Evolutionary conservation across 2,113 vertebrate genomes (phyloP).

Genomic region (Platichthys flesus): DNA sequence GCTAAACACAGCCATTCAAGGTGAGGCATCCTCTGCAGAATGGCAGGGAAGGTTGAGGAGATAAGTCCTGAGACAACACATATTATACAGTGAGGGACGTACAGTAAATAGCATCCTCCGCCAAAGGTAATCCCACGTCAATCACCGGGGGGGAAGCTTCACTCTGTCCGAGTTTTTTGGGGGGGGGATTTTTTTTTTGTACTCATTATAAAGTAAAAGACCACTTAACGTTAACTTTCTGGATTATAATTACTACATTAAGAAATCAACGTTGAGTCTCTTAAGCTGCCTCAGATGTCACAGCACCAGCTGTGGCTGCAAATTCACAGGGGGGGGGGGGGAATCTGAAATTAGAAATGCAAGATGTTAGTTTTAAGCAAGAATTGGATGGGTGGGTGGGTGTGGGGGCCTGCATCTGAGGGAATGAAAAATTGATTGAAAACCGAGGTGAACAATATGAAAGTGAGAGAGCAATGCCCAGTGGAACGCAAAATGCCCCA

Average conservation of each 20-base stretch:
- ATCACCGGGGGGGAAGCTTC: slow-evolving; percentile 20
- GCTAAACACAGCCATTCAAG: slow-evolving; percentile 81
- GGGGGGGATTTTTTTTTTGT: neutral
- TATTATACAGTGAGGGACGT: slow-evolving; percentile 74
- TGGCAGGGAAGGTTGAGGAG: slow-evolving; percentile 82
- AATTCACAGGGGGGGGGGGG: slow-evolving; percentile 41
- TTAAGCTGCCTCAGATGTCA: slow-evolving; percentile 47
- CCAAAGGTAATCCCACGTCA: slow-evolving; percentile 65
- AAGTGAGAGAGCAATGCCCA: slow-evolving; percentile 72
- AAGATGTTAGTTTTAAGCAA: slow-evolving; percentile 69
- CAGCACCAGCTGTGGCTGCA: slow-evolving; percentile 50
- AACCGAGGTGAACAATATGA: slow-evolving; percentile 78
- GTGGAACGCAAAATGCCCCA: slow-evolving; percentile 67
- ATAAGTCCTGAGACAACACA: slow-evolving; percentile 79
- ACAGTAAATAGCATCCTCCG: slow-evolving; percentile 70
- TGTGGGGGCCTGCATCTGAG: slow-evolving; percentile 57
- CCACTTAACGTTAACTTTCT: slow-evolving; percentile 40
- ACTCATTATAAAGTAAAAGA: slow-evolving; percentile 49
- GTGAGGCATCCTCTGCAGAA: slow-evolving; percentile 69
- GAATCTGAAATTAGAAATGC: slow-evolving; percentile 68
- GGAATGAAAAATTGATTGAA: slow-evolving; percentile 79
- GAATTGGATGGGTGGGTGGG: slow-evolving; percentile 44
- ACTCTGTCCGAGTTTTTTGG: no score
- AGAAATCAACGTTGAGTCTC: slow-evolving; percentile 44
- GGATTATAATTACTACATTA: slow-evolving; percentile 58